Percentiles rank a stretch among this genome's conserved stretches.
These are phyloP conservation scores for Calephelis nemesis DNA, from an alignment of 1,140 invertebrate genomes.

Conservation along the genomic window DNA sequence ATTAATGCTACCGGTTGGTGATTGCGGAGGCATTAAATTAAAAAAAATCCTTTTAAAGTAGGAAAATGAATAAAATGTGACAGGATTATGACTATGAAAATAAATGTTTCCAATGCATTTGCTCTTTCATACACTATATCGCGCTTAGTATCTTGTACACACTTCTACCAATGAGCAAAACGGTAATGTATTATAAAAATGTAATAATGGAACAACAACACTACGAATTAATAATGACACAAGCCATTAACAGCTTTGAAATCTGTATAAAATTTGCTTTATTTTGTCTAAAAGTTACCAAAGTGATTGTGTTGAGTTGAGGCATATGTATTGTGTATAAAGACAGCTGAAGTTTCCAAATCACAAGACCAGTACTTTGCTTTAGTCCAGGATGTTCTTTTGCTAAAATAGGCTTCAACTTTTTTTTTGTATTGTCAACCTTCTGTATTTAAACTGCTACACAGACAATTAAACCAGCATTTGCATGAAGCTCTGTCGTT, in stretches of 20 bases:
- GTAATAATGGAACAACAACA: no score
- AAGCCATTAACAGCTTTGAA: conserved; percentile 46
- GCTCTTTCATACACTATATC: conserved; percentile 58
- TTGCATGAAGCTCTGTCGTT: conserved; percentile 37
- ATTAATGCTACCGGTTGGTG: conserved; percentile 6
- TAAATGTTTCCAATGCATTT: conserved; percentile 51
- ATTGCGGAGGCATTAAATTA: not conserved
- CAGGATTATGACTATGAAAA: conserved; percentile 52
- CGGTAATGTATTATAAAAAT: conserved; percentile 45
- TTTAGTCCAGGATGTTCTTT: conserved; percentile 36
- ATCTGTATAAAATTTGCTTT: conserved; percentile 37
- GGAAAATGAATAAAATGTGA: not conserved
- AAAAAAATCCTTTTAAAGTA: not conserved
- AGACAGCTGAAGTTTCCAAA: conserved; percentile 38
- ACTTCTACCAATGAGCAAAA: conserved; percentile 61
- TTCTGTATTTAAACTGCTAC: conserved; percentile 45
- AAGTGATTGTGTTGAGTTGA: conserved; percentile 37
- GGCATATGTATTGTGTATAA: no score
- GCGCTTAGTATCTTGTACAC: conserved; percentile 57
- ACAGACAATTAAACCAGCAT: conserved; percentile 53
- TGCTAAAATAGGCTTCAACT: conserved; percentile 46
- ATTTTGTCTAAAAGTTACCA: conserved; percentile 34
- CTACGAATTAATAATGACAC: no score
- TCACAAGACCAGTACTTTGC: conserved; percentile 44
- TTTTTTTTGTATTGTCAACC: conserved; percentile 23